A percentile compares a stretch with the other conserved stretches of the same genome.
Conservation (phyloP, 2,113 vertebrate genomes). For the Hippocampus comes region DNA sequence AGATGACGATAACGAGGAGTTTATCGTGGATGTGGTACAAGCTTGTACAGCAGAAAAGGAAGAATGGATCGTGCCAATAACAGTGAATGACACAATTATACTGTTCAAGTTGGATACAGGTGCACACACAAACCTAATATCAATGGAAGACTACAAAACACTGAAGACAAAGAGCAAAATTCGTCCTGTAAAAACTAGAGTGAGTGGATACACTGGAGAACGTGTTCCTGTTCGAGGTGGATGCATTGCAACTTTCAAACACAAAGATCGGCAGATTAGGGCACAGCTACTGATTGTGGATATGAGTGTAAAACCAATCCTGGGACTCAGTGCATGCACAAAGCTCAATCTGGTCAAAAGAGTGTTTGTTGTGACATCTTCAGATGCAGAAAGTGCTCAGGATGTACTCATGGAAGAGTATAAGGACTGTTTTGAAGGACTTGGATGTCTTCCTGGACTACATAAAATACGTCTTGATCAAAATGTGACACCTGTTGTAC, state of each 20-base stretch:
- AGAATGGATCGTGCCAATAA: no score
- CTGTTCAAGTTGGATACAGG: no score
- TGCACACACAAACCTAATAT: background rate
- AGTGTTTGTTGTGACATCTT: conserved; percentile 6
- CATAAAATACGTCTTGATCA: conserved; percentile 3
- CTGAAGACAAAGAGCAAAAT: background rate
- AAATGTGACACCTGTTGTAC: background rate
- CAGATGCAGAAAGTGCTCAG: background rate
- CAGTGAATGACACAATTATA: no score
- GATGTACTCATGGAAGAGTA: conserved; percentile 5
- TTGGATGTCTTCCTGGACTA: background rate
- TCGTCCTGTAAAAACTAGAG: background rate
- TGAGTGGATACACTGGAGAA: conserved; percentile 5
- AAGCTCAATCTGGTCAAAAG: background rate
- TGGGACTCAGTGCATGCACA: background rate
- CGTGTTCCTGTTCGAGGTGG: conserved; percentile 2
- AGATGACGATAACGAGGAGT: no score
- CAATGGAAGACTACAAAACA: background rate
- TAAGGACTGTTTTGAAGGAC: conserved; percentile 12
- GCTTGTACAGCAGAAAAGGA: no score
- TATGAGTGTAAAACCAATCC: conserved; percentile 2
- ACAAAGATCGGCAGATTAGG: conserved; percentile 2
- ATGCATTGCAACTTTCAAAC: conserved; percentile 17
- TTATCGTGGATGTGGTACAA: no score
- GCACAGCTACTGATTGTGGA: conserved; percentile 19